Evolutionary conservation across 2,113 vertebrate species (phyloP).

Genomic region (Eolophus roseicapilla): DNA sequence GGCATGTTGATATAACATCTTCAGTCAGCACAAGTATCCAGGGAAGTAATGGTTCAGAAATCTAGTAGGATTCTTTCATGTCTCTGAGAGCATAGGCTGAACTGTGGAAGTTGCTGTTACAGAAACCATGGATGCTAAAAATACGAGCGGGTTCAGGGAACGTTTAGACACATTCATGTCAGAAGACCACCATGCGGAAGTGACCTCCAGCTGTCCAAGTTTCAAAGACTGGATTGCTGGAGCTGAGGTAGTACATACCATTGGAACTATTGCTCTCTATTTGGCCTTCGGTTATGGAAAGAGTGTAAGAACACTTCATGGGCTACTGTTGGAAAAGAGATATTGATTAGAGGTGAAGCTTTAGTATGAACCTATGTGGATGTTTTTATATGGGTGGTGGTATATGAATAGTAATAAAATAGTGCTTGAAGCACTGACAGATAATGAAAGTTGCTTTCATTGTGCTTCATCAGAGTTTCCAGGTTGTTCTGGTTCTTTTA

Average conservation of each 20-base stretch:
- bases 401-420: not conserved
- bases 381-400: not conserved
- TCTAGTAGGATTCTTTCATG: not conserved
- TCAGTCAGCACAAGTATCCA: not conserved
- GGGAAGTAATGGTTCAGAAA: not conserved
- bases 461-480: not conserved
- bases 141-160: not conserved
- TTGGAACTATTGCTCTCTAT: not conserved
- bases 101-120: not conserved
- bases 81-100: not conserved
- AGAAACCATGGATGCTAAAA: not conserved
- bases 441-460: not conserved
- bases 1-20: not conserved
- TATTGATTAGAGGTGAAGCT: not conserved
- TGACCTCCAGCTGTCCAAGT: not conserved
- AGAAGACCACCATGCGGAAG: not conserved
- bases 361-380: not conserved
- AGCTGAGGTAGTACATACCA: not conserved
- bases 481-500: not conserved
- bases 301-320: not conserved
- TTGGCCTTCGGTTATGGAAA: not conserved
- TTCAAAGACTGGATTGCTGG: not conserved
- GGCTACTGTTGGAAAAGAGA: not conserved
- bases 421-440: not conserved
- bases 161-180: not conserved